Evolutionary conservation across 2,888 invertebrate species (phyloP).

Genomic region (Stenodera caucasica): DNA sequence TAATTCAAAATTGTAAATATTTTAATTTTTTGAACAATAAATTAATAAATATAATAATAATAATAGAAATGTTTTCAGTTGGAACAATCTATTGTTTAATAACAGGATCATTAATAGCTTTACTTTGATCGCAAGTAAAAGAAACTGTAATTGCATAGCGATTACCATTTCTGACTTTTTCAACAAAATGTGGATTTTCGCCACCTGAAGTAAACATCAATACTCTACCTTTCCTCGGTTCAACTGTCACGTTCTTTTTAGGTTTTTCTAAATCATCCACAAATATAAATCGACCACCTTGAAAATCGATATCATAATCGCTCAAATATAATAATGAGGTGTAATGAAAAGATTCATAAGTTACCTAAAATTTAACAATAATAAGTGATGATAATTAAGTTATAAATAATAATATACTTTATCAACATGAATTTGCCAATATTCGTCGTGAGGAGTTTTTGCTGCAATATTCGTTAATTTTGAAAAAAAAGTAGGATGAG

Average conservation of each 20-base stretch:
- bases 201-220: constrained; percentile 86
- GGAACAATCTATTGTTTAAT: constrained; percentile 1
- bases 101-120: constrained; percentile 66
- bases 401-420: constrained; percentile 61
- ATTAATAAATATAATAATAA: constrained; percentile 6
- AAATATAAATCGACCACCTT: constrained; percentile 82
- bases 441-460: constrained; percentile 80
- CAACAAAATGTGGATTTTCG: constrained; percentile 83
- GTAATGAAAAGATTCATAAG: constrained; percentile 84
- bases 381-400: neutral
- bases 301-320: constrained; percentile 74
- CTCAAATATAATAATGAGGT: constrained; percentile 80
- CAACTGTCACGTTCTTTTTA: constrained; percentile 70
- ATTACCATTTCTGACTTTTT: constrained; percentile 73
- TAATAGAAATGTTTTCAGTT: constrained; percentile 11
- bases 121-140: constrained; percentile 71
- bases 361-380: constrained; percentile 66
- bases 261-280: constrained; percentile 63
- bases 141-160: constrained; percentile 84
- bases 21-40: constrained; percentile 6
- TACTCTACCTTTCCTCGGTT: constrained; percentile 77
- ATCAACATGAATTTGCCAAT: constrained; percentile 88
- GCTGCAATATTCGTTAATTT: constrained; percentile 71
- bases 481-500: constrained; percentile 89
- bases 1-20: constrained; percentile 4